These are phyloP conservation scores for Oscheius myriophilus DNA, from an alignment of 2,888 invertebrate genomes.

Conservation along the genomic window DNA sequence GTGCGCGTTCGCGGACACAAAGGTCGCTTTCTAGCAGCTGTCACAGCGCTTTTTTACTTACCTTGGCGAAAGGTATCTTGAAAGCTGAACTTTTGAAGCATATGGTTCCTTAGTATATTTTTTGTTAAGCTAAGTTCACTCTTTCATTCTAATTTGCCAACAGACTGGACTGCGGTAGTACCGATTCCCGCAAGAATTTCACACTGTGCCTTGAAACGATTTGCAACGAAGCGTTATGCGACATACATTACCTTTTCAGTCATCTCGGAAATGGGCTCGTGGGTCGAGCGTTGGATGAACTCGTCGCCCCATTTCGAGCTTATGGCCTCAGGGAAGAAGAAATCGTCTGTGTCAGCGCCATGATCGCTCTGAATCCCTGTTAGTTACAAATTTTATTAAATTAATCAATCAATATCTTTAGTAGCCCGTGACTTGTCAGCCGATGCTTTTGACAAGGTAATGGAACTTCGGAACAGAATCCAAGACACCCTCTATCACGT, in stretches of 20 bases:
- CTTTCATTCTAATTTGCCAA: too few species aligned
- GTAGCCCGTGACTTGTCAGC: conserved; percentile 63
- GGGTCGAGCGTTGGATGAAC: conserved; percentile 60
- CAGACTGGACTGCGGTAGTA: too few species aligned
- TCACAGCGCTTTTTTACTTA: too few species aligned
- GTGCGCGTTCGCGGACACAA: too few species aligned
- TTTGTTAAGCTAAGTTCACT: too few species aligned
- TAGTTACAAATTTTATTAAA: conserved; percentile 22
- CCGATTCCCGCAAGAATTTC: too few species aligned
- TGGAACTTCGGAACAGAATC: conserved; percentile 58
- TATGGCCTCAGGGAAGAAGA: conserved; percentile 63
- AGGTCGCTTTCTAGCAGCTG: too few species aligned
- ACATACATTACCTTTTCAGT: conserved; percentile 53
- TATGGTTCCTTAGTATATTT: too few species aligned
- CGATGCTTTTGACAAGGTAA: conserved; percentile 50
- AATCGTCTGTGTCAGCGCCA: conserved; percentile 64
- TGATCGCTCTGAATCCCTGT: conserved; percentile 67
- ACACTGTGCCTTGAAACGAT: too few species aligned
- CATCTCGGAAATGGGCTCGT: conserved; percentile 67
- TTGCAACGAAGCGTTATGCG: too few species aligned
- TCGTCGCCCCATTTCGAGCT: conserved; percentile 62
- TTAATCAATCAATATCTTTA: conserved; percentile 33
- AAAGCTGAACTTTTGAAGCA: too few species aligned
- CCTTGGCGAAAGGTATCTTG: too few species aligned
- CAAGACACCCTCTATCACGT: conserved; percentile 60